These are phyloP conservation scores for Megastigmus dorsalis DNA, from an alignment of 2,888 invertebrate genomes.

Conservation along the genomic window DNA sequence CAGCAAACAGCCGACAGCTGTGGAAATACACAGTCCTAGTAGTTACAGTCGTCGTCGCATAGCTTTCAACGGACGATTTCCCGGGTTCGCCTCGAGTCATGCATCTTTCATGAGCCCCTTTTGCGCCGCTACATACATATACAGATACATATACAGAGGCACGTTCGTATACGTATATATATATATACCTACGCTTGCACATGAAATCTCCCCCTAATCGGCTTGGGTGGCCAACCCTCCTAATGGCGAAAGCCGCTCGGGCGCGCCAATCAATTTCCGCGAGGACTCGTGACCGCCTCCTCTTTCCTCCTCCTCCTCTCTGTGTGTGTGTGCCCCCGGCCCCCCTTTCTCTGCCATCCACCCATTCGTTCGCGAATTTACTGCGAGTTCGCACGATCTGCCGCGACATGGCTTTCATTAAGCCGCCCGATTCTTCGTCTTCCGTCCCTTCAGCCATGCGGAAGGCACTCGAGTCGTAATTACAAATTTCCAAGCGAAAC, in stretches of 20 bases:
- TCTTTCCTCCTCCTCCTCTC: background rate
- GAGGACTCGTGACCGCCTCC: slow-evolving; percentile 3
- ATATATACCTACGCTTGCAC: background rate
- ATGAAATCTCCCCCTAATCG: slow-evolving; percentile 36
- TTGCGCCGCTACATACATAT: too few relatives aligned
- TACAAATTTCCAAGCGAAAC: too few relatives aligned
- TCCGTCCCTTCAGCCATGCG: background rate
- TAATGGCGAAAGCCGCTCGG: slow-evolving; percentile 46
- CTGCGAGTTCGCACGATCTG: background rate
- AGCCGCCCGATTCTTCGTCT: background rate
- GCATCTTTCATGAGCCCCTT: slow-evolving; percentile 52
- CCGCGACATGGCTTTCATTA: slow-evolving; percentile 2
- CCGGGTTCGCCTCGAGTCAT: slow-evolving; percentile 30
- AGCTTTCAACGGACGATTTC: slow-evolving; percentile 28
- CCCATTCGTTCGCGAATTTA: slow-evolving; percentile 6
- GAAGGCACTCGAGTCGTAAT: slow-evolving; percentile 1
- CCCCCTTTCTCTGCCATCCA: too few relatives aligned
- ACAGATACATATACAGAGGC: too few relatives aligned
- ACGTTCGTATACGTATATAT: background rate
- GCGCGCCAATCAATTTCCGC: slow-evolving; percentile 51
- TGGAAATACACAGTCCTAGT: background rate
- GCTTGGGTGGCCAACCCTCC: slow-evolving; percentile 22
- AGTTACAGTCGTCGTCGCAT: background rate
- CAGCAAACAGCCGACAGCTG: slow-evolving; percentile 37
- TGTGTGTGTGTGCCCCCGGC: too few relatives aligned